Base-by-base conservation (phyloP, 2,113 vertebrate genomes). In the Chaetodon trifascialis region DNA sequence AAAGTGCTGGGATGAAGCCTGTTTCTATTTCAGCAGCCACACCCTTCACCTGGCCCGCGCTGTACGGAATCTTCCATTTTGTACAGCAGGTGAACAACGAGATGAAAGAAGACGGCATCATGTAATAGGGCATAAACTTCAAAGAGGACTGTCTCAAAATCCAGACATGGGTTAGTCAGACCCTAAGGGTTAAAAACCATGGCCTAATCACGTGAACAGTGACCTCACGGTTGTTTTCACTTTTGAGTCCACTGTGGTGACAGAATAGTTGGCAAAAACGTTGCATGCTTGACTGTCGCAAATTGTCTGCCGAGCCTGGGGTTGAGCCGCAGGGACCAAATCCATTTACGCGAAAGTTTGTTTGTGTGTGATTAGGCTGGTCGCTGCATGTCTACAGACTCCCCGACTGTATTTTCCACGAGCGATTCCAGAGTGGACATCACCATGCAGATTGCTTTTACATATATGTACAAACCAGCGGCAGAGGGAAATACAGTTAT, bases 141-240 rank as follows among this genome's bases (percentile, higher is more conserved):
- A 63, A 23, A 44, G 16, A 42, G 36, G 67, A 36, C 52, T 0
- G 34, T 56, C 71, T 86, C 34, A 47, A 60, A 65, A 73, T 55
- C 80, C 34, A 79, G 66, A 77, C 72, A 82, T 40, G n/a, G 5
- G 56, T 44, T 12, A 65, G 34, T 23, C 54, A 58, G 75, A 65
- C 58, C 42, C 44, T 46, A 34, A 21, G 70, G 68, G 78, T 75
- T 75, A 74, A 89, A 74, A 89, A 84, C 46, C 55, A 36, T 2
- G 40, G 78, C 60, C 78, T 72, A 46, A 62, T 88, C 79, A 76
- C 79, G 78, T 86, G 73, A 89, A 88, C 23, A 2, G 49, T 91
- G 83, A 93, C 77, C 84, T 91, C 87, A 89, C 76, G 30, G 52
- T 73, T 89, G 87, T 92, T 91, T 91, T 90, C 73, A 83, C 83